Conservation (phyloP, 30 jellyfish, hydroid and myxozoan species). For the Aurelia coerulea region DNA sequence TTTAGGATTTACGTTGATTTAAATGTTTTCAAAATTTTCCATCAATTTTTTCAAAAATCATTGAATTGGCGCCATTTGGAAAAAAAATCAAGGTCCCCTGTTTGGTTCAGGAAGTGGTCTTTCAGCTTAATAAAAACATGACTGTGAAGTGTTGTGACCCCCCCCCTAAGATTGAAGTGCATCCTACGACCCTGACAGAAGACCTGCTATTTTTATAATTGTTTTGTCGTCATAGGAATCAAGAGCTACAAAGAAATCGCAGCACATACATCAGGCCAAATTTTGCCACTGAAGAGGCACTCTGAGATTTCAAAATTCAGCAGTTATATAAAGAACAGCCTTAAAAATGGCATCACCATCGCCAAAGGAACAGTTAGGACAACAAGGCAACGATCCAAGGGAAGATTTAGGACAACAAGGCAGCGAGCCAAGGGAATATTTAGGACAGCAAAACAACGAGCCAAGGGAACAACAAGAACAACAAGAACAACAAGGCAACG, state of each 20-base stretch:
- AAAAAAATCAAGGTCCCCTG: too few relatives aligned
- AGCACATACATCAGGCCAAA: conserved; percentile 77
- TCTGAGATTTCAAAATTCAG: conserved; percentile 40
- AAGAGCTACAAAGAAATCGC: conserved; percentile 80
- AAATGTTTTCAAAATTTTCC: too few relatives aligned
- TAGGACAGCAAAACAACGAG: not conserved
- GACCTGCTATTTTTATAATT: too few relatives aligned
- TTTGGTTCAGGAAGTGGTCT: too few relatives aligned
- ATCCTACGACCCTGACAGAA: too few relatives aligned
- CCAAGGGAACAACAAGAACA: conserved; percentile 23
- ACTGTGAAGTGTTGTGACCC: too few relatives aligned
- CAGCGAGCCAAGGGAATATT: not conserved
- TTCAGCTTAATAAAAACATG: too few relatives aligned
- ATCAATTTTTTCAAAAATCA: too few relatives aligned
- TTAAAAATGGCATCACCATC: conserved; percentile 26
- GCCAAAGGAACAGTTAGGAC: conserved; percentile 28
- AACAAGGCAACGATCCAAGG: not conserved
- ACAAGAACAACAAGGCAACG: not conserved
- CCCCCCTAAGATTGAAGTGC: too few relatives aligned
- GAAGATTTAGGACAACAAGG: conserved; percentile 9
- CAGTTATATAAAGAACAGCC: conserved; percentile 37
- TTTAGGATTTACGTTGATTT: too few relatives aligned
- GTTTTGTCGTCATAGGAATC: conserved; percentile 29
- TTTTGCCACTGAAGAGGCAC: conserved; percentile 49
- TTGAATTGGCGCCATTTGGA: too few relatives aligned